phyloP scores from a whole-genome alignment of 2,113 vertebrate genomes.

The Stegostoma tigrinum region DNA sequence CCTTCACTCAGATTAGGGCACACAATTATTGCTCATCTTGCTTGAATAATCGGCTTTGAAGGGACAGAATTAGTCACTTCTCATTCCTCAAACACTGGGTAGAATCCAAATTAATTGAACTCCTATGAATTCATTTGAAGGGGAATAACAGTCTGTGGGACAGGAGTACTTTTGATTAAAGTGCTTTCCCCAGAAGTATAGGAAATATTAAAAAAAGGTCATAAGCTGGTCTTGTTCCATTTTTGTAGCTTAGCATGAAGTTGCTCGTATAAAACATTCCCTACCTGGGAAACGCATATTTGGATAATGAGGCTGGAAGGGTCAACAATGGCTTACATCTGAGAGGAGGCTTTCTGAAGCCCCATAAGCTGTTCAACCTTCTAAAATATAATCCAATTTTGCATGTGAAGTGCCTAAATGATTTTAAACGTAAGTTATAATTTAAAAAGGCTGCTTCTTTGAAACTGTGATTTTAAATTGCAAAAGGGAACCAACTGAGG shows the following conservation, averaged over 20 bases:
- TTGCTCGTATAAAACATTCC: not conserved
- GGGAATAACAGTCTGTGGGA: not conserved
- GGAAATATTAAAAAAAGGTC: not conserved
- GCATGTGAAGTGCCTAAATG: not conserved
- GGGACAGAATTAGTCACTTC: not conserved
- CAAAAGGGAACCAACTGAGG: not conserved
- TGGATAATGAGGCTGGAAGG: not conserved
- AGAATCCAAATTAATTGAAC: not conserved
- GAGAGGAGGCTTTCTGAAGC: not conserved
- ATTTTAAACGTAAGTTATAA: not conserved
- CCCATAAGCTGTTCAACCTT: not conserved
- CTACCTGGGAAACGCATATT: not conserved
- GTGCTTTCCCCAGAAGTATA: not conserved
- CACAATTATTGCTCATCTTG: not conserved
- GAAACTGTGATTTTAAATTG: not conserved
- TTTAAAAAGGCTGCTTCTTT: not conserved
- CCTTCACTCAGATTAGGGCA: not conserved
- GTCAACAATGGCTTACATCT: not conserved
- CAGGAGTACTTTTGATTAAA: not conserved
- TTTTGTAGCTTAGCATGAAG: not conserved
- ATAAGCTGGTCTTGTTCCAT: not conserved
- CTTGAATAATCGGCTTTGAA: not conserved
- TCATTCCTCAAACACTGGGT: not conserved
- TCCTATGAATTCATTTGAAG: not conserved
- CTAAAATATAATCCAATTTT: not conserved